These are phyloP conservation scores for Rhizomys pruinosus DNA, from an alignment of 2,113 vertebrate species.

Conservation along the genomic window DNA sequence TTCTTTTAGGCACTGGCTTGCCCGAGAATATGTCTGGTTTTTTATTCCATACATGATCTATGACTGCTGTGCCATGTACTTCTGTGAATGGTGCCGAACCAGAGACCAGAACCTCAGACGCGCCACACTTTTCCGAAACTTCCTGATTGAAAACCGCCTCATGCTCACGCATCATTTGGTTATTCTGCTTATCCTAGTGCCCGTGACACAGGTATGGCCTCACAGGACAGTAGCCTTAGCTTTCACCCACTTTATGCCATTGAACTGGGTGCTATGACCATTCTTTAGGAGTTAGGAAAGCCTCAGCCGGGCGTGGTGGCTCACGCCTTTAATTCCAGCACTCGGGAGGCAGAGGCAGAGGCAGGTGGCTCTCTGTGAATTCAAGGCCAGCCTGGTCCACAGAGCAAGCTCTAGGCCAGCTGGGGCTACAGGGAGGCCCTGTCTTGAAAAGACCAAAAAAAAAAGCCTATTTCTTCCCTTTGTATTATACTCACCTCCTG, in stretches of 20 bases:
- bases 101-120: conserved; percentile 88
- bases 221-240: background rate
- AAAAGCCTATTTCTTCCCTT: background rate
- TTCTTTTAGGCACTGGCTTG: conserved; percentile 94
- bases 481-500: background rate
- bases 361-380: no score
- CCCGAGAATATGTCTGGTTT: conserved; percentile 93
- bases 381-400: no score
- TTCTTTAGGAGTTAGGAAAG: background rate
- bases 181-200: conserved; percentile 94
- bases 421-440: no score
- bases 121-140: conserved; percentile 88
- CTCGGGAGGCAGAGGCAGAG: no score
- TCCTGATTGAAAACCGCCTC: conserved; percentile 92
- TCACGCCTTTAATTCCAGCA: no score
- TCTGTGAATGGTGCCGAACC: conserved; percentile 95
- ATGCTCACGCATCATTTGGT: conserved; percentile 96
- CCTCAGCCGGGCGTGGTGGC: no score
- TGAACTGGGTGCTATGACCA: background rate
- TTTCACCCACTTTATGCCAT: background rate
- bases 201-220: conserved; percentile 92
- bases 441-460: no score
- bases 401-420: no score
- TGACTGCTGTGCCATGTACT: conserved; percentile 96
- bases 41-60: conserved; percentile 97